A percentile compares a stretch with the other conserved stretches of the same genome.
These are phyloP conservation scores for Entelurus aequoreus DNA, from an alignment of 2,113 vertebrate genomes.

Conservation along the genomic window DNA sequence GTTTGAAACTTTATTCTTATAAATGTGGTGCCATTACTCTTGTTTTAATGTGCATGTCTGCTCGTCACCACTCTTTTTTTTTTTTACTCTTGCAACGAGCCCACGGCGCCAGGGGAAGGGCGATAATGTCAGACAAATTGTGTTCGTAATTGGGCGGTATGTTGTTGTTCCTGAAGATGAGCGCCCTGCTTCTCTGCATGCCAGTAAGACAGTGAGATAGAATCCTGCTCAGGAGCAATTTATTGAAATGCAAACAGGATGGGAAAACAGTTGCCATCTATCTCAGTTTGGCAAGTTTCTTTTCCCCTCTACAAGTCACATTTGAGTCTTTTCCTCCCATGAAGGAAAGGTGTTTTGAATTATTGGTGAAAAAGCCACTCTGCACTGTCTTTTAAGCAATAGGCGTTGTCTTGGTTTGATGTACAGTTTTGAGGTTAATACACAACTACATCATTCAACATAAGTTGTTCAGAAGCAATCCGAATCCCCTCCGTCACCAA, in stretches of 20 bases:
- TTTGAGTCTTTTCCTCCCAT: slow-evolving; percentile 30
- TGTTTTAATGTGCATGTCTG: slow-evolving; percentile 52
- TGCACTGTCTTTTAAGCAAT: slow-evolving; percentile 8
- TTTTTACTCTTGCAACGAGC: slow-evolving; percentile 43
- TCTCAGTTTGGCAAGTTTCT: slow-evolving; percentile 64
- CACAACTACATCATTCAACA: slow-evolving; percentile 55
- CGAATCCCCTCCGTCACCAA: slow-evolving; percentile 58
- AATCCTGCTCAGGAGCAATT: slow-evolving; percentile 58
- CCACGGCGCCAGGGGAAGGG: slow-evolving; percentile 54
- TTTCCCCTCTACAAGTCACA: slow-evolving; percentile 31
- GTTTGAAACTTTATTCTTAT: slow-evolving; percentile 61
- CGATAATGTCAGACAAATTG: slow-evolving; percentile 65
- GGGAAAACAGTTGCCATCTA: slow-evolving; percentile 54
- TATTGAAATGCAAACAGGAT: slow-evolving; percentile 61
- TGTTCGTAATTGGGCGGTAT: slow-evolving; percentile 52
- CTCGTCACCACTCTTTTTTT: slow-evolving; percentile 46
- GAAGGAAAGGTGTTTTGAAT: slow-evolving; percentile 36
- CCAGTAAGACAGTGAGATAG: slow-evolving; percentile 59
- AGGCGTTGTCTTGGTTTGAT: slow-evolving; percentile 39
- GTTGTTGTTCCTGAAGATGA: slow-evolving; percentile 44
- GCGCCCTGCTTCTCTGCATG: slow-evolving; percentile 50
- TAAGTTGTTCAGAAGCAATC: slow-evolving; percentile 56
- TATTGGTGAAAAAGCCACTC: slow-evolving; percentile 38
- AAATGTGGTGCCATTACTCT: slow-evolving; percentile 58
- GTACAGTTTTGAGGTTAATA: slow-evolving; percentile 40